Base-by-base conservation (phyloP, 2,888 invertebrate genomes). In the Seladonia tumulorum region DNA sequence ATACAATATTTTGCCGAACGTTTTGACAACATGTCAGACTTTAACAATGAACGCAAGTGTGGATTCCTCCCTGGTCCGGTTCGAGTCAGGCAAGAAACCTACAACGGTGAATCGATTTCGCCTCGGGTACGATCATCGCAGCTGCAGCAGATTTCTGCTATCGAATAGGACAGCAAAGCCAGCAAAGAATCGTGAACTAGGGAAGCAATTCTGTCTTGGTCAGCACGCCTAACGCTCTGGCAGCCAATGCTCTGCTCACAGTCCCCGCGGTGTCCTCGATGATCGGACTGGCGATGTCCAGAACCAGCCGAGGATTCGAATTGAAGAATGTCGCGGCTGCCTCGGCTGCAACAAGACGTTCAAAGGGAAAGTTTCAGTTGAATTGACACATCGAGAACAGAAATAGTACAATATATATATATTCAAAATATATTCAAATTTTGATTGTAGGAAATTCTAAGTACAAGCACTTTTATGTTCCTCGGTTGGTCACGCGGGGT, bases 311-410 rank as follows among this genome's bases (percentile, higher is more conserved):
- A 0, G 97, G 96, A 92, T 97, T 97, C 84, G 96, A 96, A 91
- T 97, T 97, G 96, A 97, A 97, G 95, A 97, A 97, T 8, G 96
- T 95, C 0, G 96, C 96, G n/a, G 97, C 97, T 53, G 97, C 96
- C 79, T 96, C 95, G 74, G 97, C 97, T 97, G 95, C 86, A 91
- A 91, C 22, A 8, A 68, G 35, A 10, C 68, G 29, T 60, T 60
- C 22, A 25, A 12, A n/a, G 35, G 18, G 29, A 77, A 77, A 25
- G 42, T 75, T 49, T 42, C 16, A 39, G 25, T n/a, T 4, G n/a
- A n/a, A 42, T 70, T n/a, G 12, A n/a, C 12, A 22, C 22, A 12
- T 22, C 22, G 7, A 22, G 22, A 49, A 49, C 8, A 7, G 8
- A 2, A 7, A 49, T 49, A 49, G 49, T 10, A 4, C n/a, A n/a